Conservation (phyloP, 2,113 vertebrate species). For the Protomyctophum bolini region DNA sequence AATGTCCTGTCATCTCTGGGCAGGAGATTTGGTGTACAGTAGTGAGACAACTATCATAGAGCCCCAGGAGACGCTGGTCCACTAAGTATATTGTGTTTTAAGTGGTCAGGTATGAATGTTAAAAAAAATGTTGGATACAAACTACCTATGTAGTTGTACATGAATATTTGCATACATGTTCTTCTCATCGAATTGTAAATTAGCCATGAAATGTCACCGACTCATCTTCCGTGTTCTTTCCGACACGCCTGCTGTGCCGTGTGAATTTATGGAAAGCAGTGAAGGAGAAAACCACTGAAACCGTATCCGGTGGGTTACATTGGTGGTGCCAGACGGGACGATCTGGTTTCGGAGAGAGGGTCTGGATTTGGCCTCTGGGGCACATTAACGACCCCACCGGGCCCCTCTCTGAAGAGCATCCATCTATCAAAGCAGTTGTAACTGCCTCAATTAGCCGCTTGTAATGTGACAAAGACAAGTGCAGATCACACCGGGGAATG, state of each 20-base stretch:
- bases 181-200: constrained; percentile 2
- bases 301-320: constrained; percentile 53
- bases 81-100: no score
- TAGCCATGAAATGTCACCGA: constrained; percentile 9
- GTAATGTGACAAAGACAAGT: constrained; percentile 69
- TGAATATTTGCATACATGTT: background rate
- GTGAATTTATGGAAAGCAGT: constrained; percentile 70
- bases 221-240: constrained; percentile 19
- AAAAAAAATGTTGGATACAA: background rate
- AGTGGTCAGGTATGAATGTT: background rate
- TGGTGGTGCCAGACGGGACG: constrained; percentile 50
- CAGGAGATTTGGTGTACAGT: no score
- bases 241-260: constrained; percentile 32
- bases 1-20: background rate
- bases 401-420: constrained; percentile 50
- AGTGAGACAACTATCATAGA: no score
- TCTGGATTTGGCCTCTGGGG: constrained; percentile 56
- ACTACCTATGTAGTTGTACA: background rate
- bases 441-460: constrained; percentile 72
- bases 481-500: constrained; percentile 61
- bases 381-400: constrained; percentile 53
- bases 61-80: no score
- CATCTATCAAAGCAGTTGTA: constrained; percentile 62
- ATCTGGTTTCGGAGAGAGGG: constrained; percentile 50
- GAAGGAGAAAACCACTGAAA: constrained; percentile 68